Evolutionary conservation across 2,797 vertebrate species (phyloP), one percentile per base, ranked within the genome.

Genomic region (Parauchenoglanis punctatus): DNA sequence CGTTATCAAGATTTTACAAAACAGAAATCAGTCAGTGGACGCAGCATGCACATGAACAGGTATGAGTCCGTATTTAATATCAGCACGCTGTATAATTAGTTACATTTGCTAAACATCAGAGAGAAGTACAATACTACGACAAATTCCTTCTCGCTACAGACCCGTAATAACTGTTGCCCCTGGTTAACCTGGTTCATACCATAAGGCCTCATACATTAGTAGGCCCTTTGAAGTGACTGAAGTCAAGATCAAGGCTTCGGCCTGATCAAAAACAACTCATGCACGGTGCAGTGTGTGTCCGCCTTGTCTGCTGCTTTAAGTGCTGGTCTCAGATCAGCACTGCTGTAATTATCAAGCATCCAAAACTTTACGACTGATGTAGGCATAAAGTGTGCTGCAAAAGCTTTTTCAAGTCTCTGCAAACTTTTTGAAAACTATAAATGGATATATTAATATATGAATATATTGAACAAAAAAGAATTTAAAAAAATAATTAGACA

Each of bases 241-340:
- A 87, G 88, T 86, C 75, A 70, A 89, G 89, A 90, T 90, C 89
- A 90, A 90, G 88, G 89, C 86, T 86, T 86, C 67, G n/a, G 84
- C 67, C 88, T 90, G 88, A 89, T 90, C 88, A 89, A 90, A 90
- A 89, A 87, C 88, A 87, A 84, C 87, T 63, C 84, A 72, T 75
- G 87, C 40, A 67, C 67, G 28, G 67, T 63, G 77, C 31, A 28
- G 61, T 65, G 56, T 31, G 63, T 28, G 85, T 90, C 54, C 82
- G 78, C 85, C 76, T 86, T 61, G 49, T 70, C 87, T 72, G 81
- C 63, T 44, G 68, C 78, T 84, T 90, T 49, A 88, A 90, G 63
- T 49, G 77, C 87, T 77, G 68, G 52, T 83, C 82, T 90, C 84
- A 68, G 76, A 59, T 88, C 68, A 82, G 56, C 35, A 6, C 59